A percentile compares a stretch with the other conserved stretches of the same genome.
phyloP scores from a whole-genome alignment of 1,140 invertebrate genomes.

The Microplitis demolitor region DNA sequence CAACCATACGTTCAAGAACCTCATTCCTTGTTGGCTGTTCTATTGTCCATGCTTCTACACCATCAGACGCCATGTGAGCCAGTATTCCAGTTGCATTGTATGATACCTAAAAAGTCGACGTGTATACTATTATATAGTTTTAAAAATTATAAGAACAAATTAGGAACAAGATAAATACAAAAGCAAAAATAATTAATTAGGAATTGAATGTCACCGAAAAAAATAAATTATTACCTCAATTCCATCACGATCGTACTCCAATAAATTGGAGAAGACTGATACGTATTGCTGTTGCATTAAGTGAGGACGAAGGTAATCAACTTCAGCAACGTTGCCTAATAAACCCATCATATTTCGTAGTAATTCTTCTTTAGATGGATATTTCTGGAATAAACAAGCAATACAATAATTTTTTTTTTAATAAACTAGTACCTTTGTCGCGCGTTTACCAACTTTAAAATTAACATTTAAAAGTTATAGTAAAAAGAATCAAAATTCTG shows the following conservation, averaged over 20 bases:
- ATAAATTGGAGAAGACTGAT: constrained; percentile 81
- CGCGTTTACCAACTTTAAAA: too few relatives aligned
- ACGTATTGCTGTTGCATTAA: constrained; percentile 88
- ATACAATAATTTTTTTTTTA: too few relatives aligned
- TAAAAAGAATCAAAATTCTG: too few relatives aligned
- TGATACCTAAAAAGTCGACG: constrained; percentile 69
- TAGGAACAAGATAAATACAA: too few relatives aligned
- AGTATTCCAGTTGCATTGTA: constrained; percentile 97
- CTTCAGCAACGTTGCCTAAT: constrained; percentile 95
- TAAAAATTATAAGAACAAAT: too few relatives aligned
- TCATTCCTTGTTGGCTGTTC: constrained; percentile 70
- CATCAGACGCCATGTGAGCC: constrained; percentile 94
- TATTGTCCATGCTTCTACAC: constrained; percentile 81
- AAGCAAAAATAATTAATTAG: too few relatives aligned
- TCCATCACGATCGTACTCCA: constrained; percentile 86
- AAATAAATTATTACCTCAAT: constrained; percentile 76
- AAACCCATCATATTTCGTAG: constrained; percentile 96
- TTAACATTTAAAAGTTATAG: too few relatives aligned
- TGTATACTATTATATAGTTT: too few relatives aligned
- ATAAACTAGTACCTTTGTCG: too few relatives aligned
- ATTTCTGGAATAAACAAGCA: constrained; percentile 64
- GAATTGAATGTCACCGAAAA: neutral
- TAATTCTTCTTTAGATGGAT: constrained; percentile 86
- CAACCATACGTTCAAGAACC: constrained; percentile 77
- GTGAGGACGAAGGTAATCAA: constrained; percentile 77